A percentile compares a stretch with the other conserved stretches of the same genome.
Evolutionary conservation across 2,888 invertebrate genomes (phyloP).

Genomic region (Ecliptopera silaceata): DNA sequence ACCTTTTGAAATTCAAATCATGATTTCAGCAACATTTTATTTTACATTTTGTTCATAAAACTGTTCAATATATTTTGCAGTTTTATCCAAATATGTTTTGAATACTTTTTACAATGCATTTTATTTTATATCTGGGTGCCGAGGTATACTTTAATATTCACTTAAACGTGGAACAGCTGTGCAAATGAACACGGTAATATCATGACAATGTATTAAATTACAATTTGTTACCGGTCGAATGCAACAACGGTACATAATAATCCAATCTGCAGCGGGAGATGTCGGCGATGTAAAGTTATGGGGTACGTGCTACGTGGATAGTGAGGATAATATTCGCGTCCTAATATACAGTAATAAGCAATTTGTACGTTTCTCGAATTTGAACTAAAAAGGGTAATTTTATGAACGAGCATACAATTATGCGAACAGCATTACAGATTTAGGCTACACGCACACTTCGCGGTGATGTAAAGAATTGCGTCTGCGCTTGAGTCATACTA

Average conservation of each 20-base stretch:
- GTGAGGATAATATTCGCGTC: conserved; percentile 14
- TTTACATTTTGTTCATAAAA: too few species aligned
- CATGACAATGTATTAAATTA: conserved; percentile 35
- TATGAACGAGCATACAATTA: background rate
- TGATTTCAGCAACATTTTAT: too few species aligned
- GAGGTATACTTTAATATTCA: conserved; percentile 17
- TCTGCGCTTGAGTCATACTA: too few species aligned
- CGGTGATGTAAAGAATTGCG: too few species aligned
- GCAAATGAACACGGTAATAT: conserved; percentile 29
- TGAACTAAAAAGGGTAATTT: background rate
- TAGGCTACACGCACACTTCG: too few species aligned
- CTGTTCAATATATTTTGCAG: too few species aligned
- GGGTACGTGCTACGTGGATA: conserved; percentile 3
- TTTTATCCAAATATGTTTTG: too few species aligned
- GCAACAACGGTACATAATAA: conserved; percentile 42
- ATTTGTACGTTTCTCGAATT: background rate
- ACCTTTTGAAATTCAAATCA: too few species aligned
- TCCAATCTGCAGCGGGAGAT: conserved; percentile 33
- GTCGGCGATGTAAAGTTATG: conserved; percentile 14
- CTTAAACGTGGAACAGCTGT: conserved; percentile 39
- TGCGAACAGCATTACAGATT: background rate
- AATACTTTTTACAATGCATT: background rate
- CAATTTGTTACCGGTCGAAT: conserved; percentile 39
- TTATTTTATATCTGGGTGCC: conserved; percentile 2
- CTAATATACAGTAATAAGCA: conserved; percentile 1